Conservation (phyloP, 2,113 vertebrate species). For the Lophochroa leadbeateri region DNA sequence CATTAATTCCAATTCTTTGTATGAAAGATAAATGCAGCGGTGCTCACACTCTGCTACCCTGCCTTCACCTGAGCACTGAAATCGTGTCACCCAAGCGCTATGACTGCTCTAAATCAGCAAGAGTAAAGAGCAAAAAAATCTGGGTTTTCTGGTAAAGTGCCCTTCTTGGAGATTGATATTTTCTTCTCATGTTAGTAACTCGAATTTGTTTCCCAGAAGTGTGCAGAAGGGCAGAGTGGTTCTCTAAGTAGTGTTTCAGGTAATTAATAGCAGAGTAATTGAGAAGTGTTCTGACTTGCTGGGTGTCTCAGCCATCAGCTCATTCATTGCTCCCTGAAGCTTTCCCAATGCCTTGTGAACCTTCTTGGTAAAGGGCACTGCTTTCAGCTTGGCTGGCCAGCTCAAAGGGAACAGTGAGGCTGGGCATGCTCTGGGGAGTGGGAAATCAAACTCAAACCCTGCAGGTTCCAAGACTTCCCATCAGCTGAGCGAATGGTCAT, state of each 20-base stretch:
- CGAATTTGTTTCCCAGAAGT: not conserved
- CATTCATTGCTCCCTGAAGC: not conserved
- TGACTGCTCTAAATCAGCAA: constrained; percentile 34
- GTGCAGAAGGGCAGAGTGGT: not conserved
- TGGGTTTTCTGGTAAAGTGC: not conserved
- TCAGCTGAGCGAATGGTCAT: not conserved
- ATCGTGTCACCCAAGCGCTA: not conserved
- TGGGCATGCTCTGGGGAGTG: not conserved
- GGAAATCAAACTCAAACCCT: not conserved
- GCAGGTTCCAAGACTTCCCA: not conserved
- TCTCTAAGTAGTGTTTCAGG: constrained; percentile 23
- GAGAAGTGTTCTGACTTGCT: not conserved
- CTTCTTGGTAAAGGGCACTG: not conserved
- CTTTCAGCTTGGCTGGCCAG: constrained; percentile 5
- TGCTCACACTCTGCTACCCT: not conserved
- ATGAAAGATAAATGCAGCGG: constrained; percentile 31
- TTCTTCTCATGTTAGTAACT: not conserved
- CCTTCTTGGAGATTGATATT: not conserved
- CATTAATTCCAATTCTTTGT: constrained; percentile 25
- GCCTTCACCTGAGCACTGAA: not conserved
- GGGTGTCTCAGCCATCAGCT: not conserved
- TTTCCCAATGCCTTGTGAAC: not conserved
- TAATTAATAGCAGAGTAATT: constrained; percentile 28
- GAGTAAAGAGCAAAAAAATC: not conserved
- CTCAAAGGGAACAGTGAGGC: not conserved